Evolutionary conservation across 2,888 invertebrate genomes (phyloP).

Genomic region (Eilema sororculum): DNA sequence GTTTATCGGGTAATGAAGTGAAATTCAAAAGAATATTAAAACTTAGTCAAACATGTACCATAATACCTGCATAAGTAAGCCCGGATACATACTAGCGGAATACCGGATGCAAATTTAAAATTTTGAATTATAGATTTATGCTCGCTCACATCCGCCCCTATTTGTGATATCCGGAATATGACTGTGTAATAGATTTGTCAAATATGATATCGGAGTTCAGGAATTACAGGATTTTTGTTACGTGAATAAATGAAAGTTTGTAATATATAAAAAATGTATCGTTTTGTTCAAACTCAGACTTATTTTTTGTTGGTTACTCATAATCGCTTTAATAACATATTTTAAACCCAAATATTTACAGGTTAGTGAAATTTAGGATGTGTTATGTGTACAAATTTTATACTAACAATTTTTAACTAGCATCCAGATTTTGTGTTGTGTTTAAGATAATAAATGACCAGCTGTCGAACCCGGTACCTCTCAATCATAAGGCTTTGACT

Average conservation of each 20-base stretch:
- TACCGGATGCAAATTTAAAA: slow-evolving; percentile 9
- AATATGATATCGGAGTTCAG: background rate
- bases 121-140: slow-evolving; percentile 13
- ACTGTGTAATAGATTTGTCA: slow-evolving; percentile 9
- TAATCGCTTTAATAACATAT: too few relatives aligned
- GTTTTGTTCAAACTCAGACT: background rate
- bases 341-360: too few relatives aligned
- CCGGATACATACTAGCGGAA: slow-evolving; percentile 14
- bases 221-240: slow-evolving; percentile 5
- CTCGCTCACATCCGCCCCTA: slow-evolving; percentile 6
- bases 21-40: slow-evolving; percentile 26
- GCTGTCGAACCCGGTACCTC: too few relatives aligned
- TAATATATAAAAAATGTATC: background rate
- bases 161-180: slow-evolving; percentile 13
- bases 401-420: too few relatives aligned
- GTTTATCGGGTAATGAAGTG: slow-evolving; percentile 11
- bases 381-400: too few relatives aligned
- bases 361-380: too few relatives aligned
- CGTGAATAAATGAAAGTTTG: background rate
- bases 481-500: too few relatives aligned
- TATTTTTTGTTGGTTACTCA: background rate
- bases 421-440: too few relatives aligned
- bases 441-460: too few relatives aligned
- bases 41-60: slow-evolving; percentile 13
- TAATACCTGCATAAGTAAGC: slow-evolving; percentile 18